Evolutionary conservation across 2,113 vertebrate genomes (phyloP).

Genomic region (Jacana jacana): DNA sequence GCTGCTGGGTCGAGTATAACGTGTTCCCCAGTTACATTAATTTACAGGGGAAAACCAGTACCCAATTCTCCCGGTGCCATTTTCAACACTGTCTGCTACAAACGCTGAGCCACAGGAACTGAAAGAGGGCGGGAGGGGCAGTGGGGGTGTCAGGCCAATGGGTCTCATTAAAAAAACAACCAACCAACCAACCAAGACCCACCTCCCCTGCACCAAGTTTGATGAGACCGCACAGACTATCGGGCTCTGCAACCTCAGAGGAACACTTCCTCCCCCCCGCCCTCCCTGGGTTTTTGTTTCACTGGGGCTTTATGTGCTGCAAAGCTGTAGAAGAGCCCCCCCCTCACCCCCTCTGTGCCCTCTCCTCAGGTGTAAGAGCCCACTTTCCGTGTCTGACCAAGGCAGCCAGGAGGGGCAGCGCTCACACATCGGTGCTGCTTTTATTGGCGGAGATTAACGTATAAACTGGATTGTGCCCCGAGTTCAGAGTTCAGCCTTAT

Average conservation of each 20-base stretch:
- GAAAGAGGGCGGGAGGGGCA: background rate
- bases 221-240: background rate
- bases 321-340: background rate
- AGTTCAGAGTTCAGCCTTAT: conserved; percentile 65
- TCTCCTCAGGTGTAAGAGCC: background rate
- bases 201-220: background rate
- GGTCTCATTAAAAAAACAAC: background rate
- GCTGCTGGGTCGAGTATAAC: background rate
- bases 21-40: background rate
- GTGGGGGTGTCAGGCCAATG: background rate
- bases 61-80: background rate
- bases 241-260: background rate
- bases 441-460: conserved; percentile 46
- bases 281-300: no score
- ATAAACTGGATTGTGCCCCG: conserved; percentile 10
- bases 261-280: background rate
- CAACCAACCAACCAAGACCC: background rate
- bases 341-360: background rate
- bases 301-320: background rate
- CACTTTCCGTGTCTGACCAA: background rate
- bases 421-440: conserved; percentile 26
- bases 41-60: no score
- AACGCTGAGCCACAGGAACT: background rate
- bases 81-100: background rate
- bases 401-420: background rate